Percentiles rank a stretch among this genome's conserved stretches.
Evolutionary conservation across 2,113 vertebrate species (phyloP).

Genomic region (Callochromis pleurospilus): DNA sequence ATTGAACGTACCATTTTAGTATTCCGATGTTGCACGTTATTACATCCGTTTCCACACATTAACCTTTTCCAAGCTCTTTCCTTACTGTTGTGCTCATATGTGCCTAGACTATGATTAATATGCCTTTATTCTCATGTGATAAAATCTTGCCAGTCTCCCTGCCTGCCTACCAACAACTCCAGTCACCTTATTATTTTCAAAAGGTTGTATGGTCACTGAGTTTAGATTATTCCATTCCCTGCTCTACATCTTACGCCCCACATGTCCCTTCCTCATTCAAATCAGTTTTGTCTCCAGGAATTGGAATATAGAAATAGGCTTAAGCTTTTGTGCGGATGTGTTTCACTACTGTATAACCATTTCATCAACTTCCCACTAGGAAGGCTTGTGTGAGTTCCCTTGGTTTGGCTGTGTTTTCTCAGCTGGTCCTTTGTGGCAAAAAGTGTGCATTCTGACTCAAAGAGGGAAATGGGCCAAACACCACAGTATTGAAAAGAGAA

Average conservation of each 20-base stretch:
- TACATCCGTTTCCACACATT: constrained; percentile 52
- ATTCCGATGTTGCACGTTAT: constrained; percentile 40
- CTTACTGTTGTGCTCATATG: constrained; percentile 24
- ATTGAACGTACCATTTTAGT: constrained; percentile 34
- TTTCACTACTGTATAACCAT: constrained; percentile 37
- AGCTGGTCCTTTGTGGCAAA: not conserved
- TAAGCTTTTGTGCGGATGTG: constrained; percentile 24
- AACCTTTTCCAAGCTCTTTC: constrained; percentile 52
- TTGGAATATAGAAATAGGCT: constrained; percentile 63
- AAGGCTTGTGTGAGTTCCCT: constrained; percentile 9
- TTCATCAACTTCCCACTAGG: constrained; percentile 32
- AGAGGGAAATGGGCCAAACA: not conserved
- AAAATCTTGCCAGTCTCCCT: constrained; percentile 61
- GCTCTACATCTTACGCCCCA: constrained; percentile 16
- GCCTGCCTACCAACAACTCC: constrained; percentile 30
- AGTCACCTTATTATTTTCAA: constrained; percentile 59
- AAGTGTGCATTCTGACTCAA: not conserved
- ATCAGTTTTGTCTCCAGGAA: constrained; percentile 48
- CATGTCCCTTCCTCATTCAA: constrained; percentile 42
- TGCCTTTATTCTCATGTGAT: constrained; percentile 52
- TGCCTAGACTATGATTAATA: constrained; percentile 53
- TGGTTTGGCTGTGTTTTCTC: constrained; percentile 1
- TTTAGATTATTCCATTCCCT: constrained; percentile 58
- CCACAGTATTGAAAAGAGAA: not conserved
- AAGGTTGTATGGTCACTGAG: constrained; percentile 57